Evolutionary conservation across 1,140 invertebrate species (phyloP), one percentile per base, ranked within the genome.

Genomic region (Teleopsis dalmanni): DNA sequence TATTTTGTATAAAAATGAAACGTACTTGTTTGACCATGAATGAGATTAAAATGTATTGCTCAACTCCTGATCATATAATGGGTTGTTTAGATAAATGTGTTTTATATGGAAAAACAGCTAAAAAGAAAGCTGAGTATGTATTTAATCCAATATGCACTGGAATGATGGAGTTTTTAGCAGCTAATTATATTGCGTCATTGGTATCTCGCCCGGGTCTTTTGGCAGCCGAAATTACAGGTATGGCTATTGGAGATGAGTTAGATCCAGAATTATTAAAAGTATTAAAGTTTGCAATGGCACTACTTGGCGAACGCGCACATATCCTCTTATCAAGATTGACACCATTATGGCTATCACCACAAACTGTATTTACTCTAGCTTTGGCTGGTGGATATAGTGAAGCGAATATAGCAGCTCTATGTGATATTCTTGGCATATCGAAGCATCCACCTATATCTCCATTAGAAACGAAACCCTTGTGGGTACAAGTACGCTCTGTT

Each of bases 141-240:
- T 76, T 72, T 54, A 70, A 72, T n/a, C 73, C 76, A 0, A 62
- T 78, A 8, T 76, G 78, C 54, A 60, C 66, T 33, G 67, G 73
- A 2, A 69, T 78, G 23, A 70, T 72, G 10, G 75, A 76, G 38
- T 79, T 75, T 50, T 57, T 79, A 2, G 73, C 76, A 1, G 78
- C 77, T 4, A 77, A 76, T 46, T 78, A 79, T 55, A 58, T 79
- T 3, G 72, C 74, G 1, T 76, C 75, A 1, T 66, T 78, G 1
- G 75, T 75, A 3, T 74, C 75, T 45, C 73, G 76, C 55, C 66
- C 76, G 0, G 73, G 73, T 36, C 72, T 77, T 2, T 55, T 79
- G 9, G 57, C 75, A 27, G 60, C 72, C 11, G 78, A 79, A 55
- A 53, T 79, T 23, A 75, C 78, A 26, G 72, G 71, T 9, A 57